Evolutionary conservation across 2,797 vertebrate species (phyloP), one percentile per base, ranked within the genome.

Genomic region (Oryzias sinensis): DNA sequence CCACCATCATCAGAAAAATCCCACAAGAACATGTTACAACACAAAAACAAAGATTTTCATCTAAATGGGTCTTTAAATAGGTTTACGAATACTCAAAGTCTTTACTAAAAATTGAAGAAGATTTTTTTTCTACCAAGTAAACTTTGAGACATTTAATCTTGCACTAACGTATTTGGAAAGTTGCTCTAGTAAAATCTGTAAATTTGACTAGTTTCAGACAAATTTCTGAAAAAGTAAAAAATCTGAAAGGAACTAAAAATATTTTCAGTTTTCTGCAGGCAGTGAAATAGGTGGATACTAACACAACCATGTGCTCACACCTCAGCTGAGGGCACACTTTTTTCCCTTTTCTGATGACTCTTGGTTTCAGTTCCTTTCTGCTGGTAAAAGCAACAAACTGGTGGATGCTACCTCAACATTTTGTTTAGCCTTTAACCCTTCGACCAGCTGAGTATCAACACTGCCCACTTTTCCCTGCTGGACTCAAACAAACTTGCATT

Each of bases 401-500:
- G 47, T 52, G 70, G 67, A 62, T 53, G 80, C 80, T 62, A 72
- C 76, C 78, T 80, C 79, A 59, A 82, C 80, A 77, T 77, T 82
- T 85, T 65, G 59, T 66, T 70, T 82, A 72, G 62, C 85, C 84
- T 84, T 81, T 89, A 74, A 85, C 85, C 85, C 80, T 53, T 6
- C 79, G 82, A 64, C 5, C 66, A 45, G 62, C 68, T 11, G 62
- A 77, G 77, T 60, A 68, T 76, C 76, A 72, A 59, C 80, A 48
- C 64, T 1, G 41, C 55, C 37, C 29, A 69, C 74, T 50, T 72
- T 55, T 56, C 82, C 48, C 84, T 53, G 79, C 80, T 79, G 82
- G 79, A 87, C 80, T 68, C 81, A 84, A 77, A 87, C 84, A 85
- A 87, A 86, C 80, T 67, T 22, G 68, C 70, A 69, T 89, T 89